Base-by-base conservation (phyloP, 2,888 invertebrate genomes). In the Ennomos erosarius region DNA sequence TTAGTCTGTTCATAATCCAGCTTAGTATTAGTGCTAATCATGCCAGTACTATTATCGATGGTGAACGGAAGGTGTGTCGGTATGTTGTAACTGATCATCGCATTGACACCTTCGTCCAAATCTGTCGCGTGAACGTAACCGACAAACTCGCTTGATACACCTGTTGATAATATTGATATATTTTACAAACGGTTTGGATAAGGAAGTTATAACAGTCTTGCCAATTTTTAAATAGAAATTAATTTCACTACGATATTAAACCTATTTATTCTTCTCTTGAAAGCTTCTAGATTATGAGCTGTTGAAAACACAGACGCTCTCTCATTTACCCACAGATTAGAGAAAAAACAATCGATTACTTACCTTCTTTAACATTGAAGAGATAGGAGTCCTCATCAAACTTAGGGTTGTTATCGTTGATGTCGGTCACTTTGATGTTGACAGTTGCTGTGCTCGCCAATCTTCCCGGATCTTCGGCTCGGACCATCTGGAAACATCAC, bases 351-450 rank as follows among this genome's bases (percentile, higher is more conserved):
- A n/a, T n/a, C n/a, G n/a, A n/a, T n/a, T n/a, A n/a, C n/a, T 33
- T 86, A 78, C 95, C 97, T 92, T 97, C 97, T 79, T 96, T 95
- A 0, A 97, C 96, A n/a, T 94, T 90, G 83, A 98, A 98, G 40
- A 94, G 89, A 74, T 98, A 98, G 0, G 97, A 96, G 65, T 96
- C 93, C 13, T 94, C 94, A n/a, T 96, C 94, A 76, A 98, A 98
- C 76, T 96, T 96, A 0, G 98, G 98, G 81, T 97, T 98, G 75
- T 98, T 97, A 77, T 98, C 98, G 78, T 98, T 98, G 63, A 98
- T 97, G 74, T 98, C 98, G 0, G 97, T 97, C 1, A 98, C 97
- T 78, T 96, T 96, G 55, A 98, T 96, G 74, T 97, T 97, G 0
- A 98, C 96, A 0, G 96, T 97, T 0, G 97, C 96, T 1, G 96